Evolutionary conservation across 2,797 vertebrate genomes (phyloP).

Genomic region (Peromyscus melanophrys): DNA sequence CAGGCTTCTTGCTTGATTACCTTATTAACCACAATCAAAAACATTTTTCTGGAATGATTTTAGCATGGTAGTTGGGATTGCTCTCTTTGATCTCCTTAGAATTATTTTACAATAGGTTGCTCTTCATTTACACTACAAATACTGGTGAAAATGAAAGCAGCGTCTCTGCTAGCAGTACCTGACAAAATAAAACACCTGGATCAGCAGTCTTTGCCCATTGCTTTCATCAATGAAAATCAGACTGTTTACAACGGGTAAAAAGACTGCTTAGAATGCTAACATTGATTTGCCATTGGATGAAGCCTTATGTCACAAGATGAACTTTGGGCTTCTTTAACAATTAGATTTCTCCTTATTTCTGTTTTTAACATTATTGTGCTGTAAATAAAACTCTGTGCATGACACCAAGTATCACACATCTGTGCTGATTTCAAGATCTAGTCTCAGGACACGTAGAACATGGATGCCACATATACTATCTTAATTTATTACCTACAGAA

Average conservation of each 20-base stretch:
- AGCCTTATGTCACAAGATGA: slow-evolving; percentile 42
- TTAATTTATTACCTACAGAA: background rate
- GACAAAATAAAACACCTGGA: slow-evolving; percentile 88
- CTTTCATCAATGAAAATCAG: slow-evolving; percentile 82
- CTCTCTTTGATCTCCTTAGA: slow-evolving; percentile 92
- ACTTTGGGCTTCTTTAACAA: slow-evolving; percentile 8
- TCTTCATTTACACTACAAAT: slow-evolving; percentile 92
- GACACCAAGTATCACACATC: background rate
- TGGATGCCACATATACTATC: background rate
- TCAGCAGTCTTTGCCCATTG: slow-evolving; percentile 81
- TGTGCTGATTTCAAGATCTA: background rate
- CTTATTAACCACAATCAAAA: slow-evolving; percentile 93
- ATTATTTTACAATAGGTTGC: slow-evolving; percentile 91
- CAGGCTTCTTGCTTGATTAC: slow-evolving; percentile 91
- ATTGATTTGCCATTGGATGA: slow-evolving; percentile 9
- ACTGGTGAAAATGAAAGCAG: slow-evolving; percentile 88
- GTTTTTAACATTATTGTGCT: slow-evolving; percentile 32
- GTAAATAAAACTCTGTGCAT: background rate
- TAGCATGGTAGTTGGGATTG: slow-evolving; percentile 90
- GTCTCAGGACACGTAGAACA: background rate
- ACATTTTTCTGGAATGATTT: slow-evolving; percentile 91
- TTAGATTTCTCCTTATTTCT: slow-evolving; percentile 26
- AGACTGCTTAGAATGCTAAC: slow-evolving; percentile 59
- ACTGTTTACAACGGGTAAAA: slow-evolving; percentile 55
- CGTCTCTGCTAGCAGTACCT: slow-evolving; percentile 85